These are phyloP conservation scores for Troides oblongomaculatus DNA, from an alignment of 2,888 invertebrate species.

Conservation along the genomic window DNA sequence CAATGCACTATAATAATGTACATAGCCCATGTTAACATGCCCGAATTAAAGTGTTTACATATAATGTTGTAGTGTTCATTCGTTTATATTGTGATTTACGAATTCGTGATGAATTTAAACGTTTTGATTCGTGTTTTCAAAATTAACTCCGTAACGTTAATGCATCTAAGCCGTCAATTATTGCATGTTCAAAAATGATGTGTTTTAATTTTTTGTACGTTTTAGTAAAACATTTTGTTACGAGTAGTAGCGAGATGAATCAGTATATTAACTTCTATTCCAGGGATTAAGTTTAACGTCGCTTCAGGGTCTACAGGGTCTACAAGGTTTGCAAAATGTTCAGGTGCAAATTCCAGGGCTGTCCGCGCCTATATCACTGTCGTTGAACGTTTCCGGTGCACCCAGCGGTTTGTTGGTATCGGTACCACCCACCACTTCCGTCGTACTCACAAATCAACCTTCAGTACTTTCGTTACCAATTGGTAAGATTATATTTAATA, in stretches of 20 bases:
- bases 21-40: too few species aligned
- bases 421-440: constrained; percentile 79
- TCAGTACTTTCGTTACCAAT: constrained; percentile 82
- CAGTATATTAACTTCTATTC: constrained; percentile 25
- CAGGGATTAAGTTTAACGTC: constrained; percentile 88
- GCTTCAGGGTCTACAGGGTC: constrained; percentile 86
- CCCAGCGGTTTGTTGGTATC: constrained; percentile 84
- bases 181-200: not conserved
- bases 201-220: not conserved
- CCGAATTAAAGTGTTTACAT: too few species aligned
- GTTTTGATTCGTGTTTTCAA: constrained; percentile 1
- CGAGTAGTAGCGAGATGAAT: not conserved
- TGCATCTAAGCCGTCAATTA: constrained; percentile 16
- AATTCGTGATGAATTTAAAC: not conserved
- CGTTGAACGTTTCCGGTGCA: constrained; percentile 86
- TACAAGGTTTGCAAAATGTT: constrained; percentile 88
- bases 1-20: too few species aligned
- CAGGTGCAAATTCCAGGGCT: constrained; percentile 92
- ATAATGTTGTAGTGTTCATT: not conserved
- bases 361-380: constrained; percentile 91
- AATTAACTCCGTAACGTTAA: constrained; percentile 1
- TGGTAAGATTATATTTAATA: constrained; percentile 57
- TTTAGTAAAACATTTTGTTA: too few species aligned
- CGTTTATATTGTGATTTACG: not conserved
- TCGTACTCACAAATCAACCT: constrained; percentile 75